Conservation (phyloP, 2,113 vertebrate species). For the Rhynchomys soricoides region DNA sequence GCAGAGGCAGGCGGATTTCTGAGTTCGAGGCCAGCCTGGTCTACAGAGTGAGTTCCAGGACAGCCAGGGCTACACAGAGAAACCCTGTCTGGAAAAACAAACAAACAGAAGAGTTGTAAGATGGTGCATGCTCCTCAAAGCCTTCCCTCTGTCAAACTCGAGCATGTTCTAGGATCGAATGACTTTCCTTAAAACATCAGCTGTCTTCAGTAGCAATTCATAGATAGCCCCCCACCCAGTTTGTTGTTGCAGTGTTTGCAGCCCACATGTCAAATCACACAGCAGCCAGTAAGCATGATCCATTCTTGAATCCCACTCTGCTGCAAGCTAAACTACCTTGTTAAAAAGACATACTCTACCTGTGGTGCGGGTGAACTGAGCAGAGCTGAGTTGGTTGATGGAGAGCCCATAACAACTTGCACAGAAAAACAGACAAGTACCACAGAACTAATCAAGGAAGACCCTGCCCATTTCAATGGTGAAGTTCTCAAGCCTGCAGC, state of each 20-base stretch:
- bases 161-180: constrained; percentile 95
- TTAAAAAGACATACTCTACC: constrained; percentile 97
- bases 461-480: constrained; percentile 92
- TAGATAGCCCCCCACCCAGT: constrained; percentile 96
- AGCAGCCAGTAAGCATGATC: constrained; percentile 97
- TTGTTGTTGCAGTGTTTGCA: constrained; percentile 99
- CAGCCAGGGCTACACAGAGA: too few relatives aligned
- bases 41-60: too few relatives aligned
- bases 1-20: too few relatives aligned
- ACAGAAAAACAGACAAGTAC: constrained; percentile 96
- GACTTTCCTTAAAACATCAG: constrained; percentile 97
- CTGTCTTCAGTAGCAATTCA: constrained; percentile 97
- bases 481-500: constrained; percentile 73
- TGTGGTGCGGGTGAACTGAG: constrained; percentile 95
- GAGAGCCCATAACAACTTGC: constrained; percentile 97
- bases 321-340: constrained; percentile 96
- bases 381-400: constrained; percentile 97
- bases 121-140: constrained; percentile 94
- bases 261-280: constrained; percentile 98
- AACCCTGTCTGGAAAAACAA: too few relatives aligned
- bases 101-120: constrained; percentile 95
- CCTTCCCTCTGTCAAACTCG: constrained; percentile 96
- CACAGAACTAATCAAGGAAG: constrained; percentile 97
- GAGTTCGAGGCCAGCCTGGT: too few relatives aligned
- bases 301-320: constrained; percentile 98